These are phyloP conservation scores for Halcyon smyrnensis DNA, from an alignment of 2,797 vertebrate genomes.

Conservation along the genomic window DNA sequence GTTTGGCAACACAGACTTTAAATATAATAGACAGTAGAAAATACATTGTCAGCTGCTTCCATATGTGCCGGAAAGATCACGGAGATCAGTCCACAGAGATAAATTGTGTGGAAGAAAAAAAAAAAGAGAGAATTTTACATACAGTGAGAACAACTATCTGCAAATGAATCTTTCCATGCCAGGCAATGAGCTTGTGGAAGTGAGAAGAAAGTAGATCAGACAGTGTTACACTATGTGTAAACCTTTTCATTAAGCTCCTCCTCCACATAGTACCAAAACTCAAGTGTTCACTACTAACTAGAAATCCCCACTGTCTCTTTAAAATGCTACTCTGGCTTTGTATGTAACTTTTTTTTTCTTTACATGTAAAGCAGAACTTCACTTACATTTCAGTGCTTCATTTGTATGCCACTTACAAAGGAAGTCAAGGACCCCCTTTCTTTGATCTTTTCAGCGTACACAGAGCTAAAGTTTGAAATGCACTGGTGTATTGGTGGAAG, in stretches of 20 bases:
- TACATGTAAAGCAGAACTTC: neutral
- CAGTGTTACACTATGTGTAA: neutral
- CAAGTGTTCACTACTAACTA: neutral
- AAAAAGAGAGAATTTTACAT: neutral
- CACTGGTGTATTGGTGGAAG: neutral
- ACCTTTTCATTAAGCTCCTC: neutral
- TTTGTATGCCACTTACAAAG: neutral
- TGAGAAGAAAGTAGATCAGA: neutral
- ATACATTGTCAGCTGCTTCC: constrained; percentile 30
- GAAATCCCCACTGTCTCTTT: neutral
- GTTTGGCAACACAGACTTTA: neutral
- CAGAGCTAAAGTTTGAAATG: neutral
- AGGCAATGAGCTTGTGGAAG: constrained; percentile 29
- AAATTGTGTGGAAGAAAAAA: constrained; percentile 6
- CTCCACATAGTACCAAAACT: neutral
- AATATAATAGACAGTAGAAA: neutral
- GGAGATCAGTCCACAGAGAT: constrained; percentile 47
- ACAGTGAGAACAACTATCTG: constrained; percentile 9
- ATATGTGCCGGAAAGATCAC: constrained; percentile 47
- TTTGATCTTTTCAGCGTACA: neutral
- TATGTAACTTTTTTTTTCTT: neutral
- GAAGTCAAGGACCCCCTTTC: neutral
- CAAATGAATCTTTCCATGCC: neutral
- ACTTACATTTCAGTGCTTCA: neutral
- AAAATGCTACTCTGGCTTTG: neutral